Conservation (phyloP, 2,113 vertebrate genomes). For the Bufo bufo region DNA sequence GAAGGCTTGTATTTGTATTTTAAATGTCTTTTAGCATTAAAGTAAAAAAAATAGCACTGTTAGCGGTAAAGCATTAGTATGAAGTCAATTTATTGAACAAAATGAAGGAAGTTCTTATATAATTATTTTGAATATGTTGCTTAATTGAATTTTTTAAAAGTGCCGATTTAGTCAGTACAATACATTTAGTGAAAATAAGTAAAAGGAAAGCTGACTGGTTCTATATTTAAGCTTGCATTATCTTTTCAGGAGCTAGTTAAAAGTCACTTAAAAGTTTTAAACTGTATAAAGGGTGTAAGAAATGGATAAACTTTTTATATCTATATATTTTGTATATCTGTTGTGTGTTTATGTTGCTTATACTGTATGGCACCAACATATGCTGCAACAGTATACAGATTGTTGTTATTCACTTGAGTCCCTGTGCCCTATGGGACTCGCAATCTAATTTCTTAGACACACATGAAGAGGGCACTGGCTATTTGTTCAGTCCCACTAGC, state of each 20-base stretch:
- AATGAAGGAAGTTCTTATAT: background rate
- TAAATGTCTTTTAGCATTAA: background rate
- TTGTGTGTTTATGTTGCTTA: too few species aligned
- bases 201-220: background rate
- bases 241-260: background rate
- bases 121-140: constrained; percentile 25
- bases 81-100: constrained; percentile 24
- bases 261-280: constrained; percentile 6
- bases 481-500: too few species aligned
- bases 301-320: background rate
- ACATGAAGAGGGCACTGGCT: too few species aligned
- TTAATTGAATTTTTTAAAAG: constrained; percentile 43
- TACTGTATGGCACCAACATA: too few species aligned
- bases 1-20: background rate
- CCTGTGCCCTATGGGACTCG: too few species aligned
- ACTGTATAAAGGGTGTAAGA: background rate
- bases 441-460: too few species aligned
- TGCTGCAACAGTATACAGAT: too few species aligned
- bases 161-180: constrained; percentile 35
- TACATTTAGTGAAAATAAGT: constrained; percentile 38
- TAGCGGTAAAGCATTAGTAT: background rate
- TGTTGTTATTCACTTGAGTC: too few species aligned
- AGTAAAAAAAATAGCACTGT: background rate
- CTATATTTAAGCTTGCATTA: constrained; percentile 34
- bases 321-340: too few species aligned